Evolutionary conservation across 2,888 invertebrate genomes (phyloP).

Genomic region (Taenaris catops): DNA sequence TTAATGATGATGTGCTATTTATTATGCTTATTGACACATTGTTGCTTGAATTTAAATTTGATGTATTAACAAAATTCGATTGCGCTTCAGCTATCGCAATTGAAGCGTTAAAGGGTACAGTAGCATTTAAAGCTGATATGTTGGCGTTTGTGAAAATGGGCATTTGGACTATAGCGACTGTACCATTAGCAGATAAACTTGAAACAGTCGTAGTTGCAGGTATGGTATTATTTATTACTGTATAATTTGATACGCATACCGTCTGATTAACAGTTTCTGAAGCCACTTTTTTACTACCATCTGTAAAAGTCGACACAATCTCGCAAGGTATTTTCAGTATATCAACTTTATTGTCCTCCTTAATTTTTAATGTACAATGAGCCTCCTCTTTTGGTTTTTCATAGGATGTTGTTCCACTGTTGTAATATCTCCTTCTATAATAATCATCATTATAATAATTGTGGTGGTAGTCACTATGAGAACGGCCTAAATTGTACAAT

Average conservation of each 20-base stretch:
- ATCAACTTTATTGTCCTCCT: conserved; percentile 44
- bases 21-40: background rate
- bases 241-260: conserved; percentile 45
- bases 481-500: conserved; percentile 62
- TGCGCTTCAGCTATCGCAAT: no score
- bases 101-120: no score
- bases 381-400: conserved; percentile 41
- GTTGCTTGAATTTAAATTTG: no score
- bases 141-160: no score
- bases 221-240: conserved; percentile 33
- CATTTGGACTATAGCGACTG: background rate
- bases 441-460: conserved; percentile 65
- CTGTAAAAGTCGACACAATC: conserved; percentile 65
- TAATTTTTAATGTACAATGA: conserved; percentile 49
- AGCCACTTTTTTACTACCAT: conserved; percentile 35
- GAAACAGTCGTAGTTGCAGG: background rate
- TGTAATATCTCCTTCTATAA: conserved; percentile 44
- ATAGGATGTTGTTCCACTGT: conserved; percentile 25
- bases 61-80: no score
- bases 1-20: background rate
- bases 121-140: no score
- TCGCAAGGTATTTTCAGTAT: conserved; percentile 61
- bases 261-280: conserved; percentile 36
- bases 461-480: conserved; percentile 47
- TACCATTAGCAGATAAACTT: background rate